phyloP scores from a whole-genome alignment of 2,797 vertebrate species.

The Myotis pilosus region DNA sequence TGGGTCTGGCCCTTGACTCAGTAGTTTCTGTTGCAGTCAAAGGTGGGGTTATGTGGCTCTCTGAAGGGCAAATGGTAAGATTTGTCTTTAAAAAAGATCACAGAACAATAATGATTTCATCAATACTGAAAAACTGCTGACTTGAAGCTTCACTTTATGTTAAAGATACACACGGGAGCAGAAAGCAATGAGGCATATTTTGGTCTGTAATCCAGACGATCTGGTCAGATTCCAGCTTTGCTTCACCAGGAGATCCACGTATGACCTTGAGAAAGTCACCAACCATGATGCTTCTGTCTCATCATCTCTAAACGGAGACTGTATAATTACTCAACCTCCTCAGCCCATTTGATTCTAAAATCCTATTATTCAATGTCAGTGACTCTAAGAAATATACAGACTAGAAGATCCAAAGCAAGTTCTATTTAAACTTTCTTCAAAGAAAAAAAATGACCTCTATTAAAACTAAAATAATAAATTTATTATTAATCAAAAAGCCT shows the following conservation, averaged over 20 bases:
- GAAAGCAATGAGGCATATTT: background rate
- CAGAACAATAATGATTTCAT: conserved; percentile 29
- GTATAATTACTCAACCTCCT: background rate
- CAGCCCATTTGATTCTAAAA: background rate
- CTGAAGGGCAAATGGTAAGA: background rate
- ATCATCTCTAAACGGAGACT: background rate
- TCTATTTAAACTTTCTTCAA: conserved; percentile 15
- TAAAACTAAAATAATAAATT: background rate
- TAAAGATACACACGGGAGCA: background rate
- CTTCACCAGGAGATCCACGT: background rate
- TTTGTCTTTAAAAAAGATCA: conserved; percentile 32
- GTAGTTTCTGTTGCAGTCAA: background rate
- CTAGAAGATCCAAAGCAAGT: background rate
- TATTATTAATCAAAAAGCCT: background rate
- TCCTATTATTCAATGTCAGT: background rate
- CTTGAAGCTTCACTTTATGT: background rate
- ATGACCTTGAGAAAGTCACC: background rate
- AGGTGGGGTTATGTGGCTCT: background rate
- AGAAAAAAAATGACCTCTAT: background rate
- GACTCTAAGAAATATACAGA: background rate
- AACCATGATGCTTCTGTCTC: background rate
- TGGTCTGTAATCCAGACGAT: background rate
- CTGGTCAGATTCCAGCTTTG: background rate
- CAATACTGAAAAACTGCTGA: background rate
- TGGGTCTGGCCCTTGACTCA: background rate